phyloP scores from a whole-genome alignment of 2,797 vertebrate genomes.

The Potorous gilbertii region DNA sequence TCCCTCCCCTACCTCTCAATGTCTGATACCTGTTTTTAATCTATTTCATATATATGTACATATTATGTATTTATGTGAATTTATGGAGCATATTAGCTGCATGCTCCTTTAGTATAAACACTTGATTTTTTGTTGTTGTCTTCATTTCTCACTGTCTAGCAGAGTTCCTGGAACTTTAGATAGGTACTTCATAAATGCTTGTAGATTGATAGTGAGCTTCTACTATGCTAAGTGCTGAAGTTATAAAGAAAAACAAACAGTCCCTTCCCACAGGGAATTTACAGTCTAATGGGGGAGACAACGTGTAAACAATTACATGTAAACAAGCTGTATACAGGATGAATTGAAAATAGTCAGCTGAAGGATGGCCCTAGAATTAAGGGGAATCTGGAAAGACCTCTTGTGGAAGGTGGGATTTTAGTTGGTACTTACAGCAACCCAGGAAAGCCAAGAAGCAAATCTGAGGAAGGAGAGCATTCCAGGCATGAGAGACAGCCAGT shows the following conservation, averaged over 20 bases:
- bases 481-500: neutral
- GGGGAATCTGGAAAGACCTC: neutral
- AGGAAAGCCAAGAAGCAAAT: neutral
- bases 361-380: neutral
- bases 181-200: neutral
- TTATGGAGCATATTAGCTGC: neutral
- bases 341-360: neutral
- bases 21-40: neutral
- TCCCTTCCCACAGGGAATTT: neutral
- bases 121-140: neutral
- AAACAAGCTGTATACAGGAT: neutral
- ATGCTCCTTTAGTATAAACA: neutral
- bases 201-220: neutral
- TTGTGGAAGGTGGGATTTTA: neutral
- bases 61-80: neutral
- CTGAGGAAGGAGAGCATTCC: neutral
- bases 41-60: neutral
- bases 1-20: neutral
- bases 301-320: neutral
- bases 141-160: neutral
- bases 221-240: neutral
- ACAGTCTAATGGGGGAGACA: neutral
- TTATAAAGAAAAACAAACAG: neutral
- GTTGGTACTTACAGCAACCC: neutral
- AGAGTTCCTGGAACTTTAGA: neutral